These are phyloP conservation scores for Thymallus thymallus DNA, from an alignment of 2,113 vertebrate species.

Conservation along the genomic window DNA sequence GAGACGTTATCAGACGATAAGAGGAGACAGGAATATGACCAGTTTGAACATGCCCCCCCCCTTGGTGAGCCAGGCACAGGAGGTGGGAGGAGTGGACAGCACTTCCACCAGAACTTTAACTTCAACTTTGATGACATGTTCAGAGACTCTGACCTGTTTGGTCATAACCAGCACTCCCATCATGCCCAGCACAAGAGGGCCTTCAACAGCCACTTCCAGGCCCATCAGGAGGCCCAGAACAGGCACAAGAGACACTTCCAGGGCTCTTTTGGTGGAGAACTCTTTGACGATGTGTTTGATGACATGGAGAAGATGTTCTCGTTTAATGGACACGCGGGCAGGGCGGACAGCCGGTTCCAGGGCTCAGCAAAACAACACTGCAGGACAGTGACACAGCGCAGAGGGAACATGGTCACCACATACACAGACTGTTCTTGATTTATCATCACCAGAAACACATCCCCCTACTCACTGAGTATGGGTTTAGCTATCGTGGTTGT, in stretches of 20 bases:
- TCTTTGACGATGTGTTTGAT: slow-evolving; percentile 92
- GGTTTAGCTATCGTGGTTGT: slow-evolving; percentile 8
- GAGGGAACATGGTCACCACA: slow-evolving; percentile 97
- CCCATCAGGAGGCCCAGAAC: slow-evolving; percentile 51
- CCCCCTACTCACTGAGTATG: background rate
- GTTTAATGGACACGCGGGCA: slow-evolving; percentile 77
- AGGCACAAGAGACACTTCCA: slow-evolving; percentile 81
- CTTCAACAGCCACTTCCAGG: slow-evolving; percentile 88
- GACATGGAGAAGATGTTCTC: slow-evolving; percentile 98
- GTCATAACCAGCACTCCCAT: slow-evolving; percentile 68
- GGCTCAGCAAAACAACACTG: slow-evolving; percentile 85
- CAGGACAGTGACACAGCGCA: slow-evolving; percentile 91
- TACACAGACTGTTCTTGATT: slow-evolving; percentile 91
- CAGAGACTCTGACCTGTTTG: slow-evolving; percentile 86
- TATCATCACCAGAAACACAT: background rate
- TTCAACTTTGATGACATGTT: slow-evolving; percentile 86
- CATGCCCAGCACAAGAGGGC: slow-evolving; percentile 77
- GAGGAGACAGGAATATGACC: slow-evolving; percentile 87
- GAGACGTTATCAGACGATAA: slow-evolving; percentile 90
- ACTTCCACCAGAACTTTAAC: slow-evolving; percentile 85
- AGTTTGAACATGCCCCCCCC: slow-evolving; percentile 75
- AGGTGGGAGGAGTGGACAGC: slow-evolving; percentile 58
- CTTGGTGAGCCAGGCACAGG: slow-evolving; percentile 56
- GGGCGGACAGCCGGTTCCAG: slow-evolving; percentile 81
- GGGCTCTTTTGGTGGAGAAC: slow-evolving; percentile 80